Base-by-base conservation (phyloP, 2,113 vertebrate species). In the Cyanocitta stelleri region DNA sequence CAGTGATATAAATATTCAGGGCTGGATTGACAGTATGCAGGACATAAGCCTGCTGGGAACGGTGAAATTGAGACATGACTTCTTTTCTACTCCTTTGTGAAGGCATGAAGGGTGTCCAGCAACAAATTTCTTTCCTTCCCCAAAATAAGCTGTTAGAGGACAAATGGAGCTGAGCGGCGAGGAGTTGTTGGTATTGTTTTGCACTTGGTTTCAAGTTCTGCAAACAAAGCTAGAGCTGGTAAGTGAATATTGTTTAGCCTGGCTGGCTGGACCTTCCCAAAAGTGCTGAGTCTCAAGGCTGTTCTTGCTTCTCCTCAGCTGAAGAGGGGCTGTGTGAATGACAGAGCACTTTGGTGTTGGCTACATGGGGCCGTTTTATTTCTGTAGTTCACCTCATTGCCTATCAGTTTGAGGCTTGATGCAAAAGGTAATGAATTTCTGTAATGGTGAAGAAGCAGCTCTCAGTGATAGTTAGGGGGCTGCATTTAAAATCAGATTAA, bases 1-100 rank as follows among this genome's bases (percentile, higher is more conserved):
- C 81, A 64, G 90, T 17, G 93, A 93, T 90, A 96, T 86, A 96
- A 96, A 96, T 93, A 90, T 78, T 96, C 92, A 49, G 79, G 90
- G 59, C 68, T 91, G 72, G n/a, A 96, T 77, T 93, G 90, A 93
- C 62, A 91, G 83, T 29, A 43, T 71, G 79, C 82, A 84, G 93
- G 92, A 84, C 85, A 73, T 49, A 41, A 87, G 35, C 81, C 75
- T 93, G 78, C 75, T 71, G 89, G 77, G 78, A 91, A 39, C 6
- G 54, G 59, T 39, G 74, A 73, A 89, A 89, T 26, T 32, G 71
- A 94, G 75, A 66, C 35, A 17, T 85, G 62, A 35, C 44, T 95
- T 59, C 64, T 89, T 85, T 75, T 62, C n/a, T 51, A 17, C 39
- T 85, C 33, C 41, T 82, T 44, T 51, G 30, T 72, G 79, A 83